Evolutionary conservation across 2,888 invertebrate species (phyloP).

Genomic region (Scrobipalpa atriplicella): DNA sequence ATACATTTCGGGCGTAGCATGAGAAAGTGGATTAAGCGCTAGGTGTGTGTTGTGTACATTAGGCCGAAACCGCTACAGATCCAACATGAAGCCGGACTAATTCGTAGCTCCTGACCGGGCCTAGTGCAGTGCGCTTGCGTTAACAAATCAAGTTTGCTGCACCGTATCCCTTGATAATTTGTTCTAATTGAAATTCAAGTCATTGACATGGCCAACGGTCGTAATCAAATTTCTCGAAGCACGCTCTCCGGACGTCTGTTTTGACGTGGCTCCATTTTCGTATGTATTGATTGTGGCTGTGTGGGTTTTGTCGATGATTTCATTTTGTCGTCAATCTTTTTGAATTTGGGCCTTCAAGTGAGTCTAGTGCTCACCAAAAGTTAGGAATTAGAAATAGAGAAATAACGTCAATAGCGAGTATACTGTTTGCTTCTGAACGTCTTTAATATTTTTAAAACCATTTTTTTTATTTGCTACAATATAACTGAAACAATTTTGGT

Average conservation of each 20-base stretch:
- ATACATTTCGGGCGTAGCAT: slow-evolving; percentile 27
- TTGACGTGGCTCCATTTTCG: slow-evolving; percentile 32
- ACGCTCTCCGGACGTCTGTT: slow-evolving; percentile 48
- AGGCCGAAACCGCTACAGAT: slow-evolving; percentile 31
- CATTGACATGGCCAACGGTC: slow-evolving; percentile 83
- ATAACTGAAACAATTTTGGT: too few relatives aligned
- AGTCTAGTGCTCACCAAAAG: background rate
- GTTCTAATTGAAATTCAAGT: slow-evolving; percentile 88
- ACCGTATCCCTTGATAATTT: slow-evolving; percentile 81
- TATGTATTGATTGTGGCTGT: slow-evolving; percentile 1
- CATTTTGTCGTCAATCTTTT: background rate
- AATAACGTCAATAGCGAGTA: too few relatives aligned
- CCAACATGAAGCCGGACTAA: slow-evolving; percentile 41
- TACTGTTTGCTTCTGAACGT: too few relatives aligned
- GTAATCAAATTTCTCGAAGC: slow-evolving; percentile 80
- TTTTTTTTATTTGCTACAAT: too few relatives aligned
- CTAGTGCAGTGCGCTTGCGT: slow-evolving; percentile 55
- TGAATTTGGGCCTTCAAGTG: background rate
- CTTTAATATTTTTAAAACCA: too few relatives aligned
- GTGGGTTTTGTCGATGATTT: background rate
- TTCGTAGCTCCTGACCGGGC: slow-evolving; percentile 39
- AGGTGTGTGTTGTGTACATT: slow-evolving; percentile 29
- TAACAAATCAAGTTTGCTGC: slow-evolving; percentile 77
- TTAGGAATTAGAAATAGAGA: too few relatives aligned
- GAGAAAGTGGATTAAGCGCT: slow-evolving; percentile 35